phyloP scores from a whole-genome alignment of 2,113 vertebrate species.

The Rhinoderma darwinii region DNA sequence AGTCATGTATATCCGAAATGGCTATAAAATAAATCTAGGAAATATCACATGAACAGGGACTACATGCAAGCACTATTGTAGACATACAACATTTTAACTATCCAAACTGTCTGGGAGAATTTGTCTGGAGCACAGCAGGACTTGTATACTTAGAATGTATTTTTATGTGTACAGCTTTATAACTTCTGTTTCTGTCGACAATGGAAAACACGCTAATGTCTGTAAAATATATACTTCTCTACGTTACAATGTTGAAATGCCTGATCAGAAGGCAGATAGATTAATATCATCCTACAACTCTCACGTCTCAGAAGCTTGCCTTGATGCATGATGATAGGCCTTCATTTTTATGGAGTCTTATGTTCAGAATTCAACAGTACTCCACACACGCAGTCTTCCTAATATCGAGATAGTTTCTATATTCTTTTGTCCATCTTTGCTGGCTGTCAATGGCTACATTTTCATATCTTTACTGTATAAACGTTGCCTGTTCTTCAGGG shows the following conservation, averaged over 20 bases:
- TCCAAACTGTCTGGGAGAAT: not conserved
- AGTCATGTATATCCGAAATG: not conserved
- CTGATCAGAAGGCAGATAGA: not conserved
- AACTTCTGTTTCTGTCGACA: not conserved
- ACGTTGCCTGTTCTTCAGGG: too few relatives aligned
- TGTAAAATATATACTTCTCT: not conserved
- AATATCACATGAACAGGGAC: not conserved
- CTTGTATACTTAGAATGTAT: not conserved
- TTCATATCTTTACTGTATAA: too few relatives aligned
- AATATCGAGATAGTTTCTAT: not conserved
- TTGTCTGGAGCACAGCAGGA: constrained; percentile 8
- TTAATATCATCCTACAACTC: not conserved
- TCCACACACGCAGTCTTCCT: too few relatives aligned
- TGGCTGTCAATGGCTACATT: too few relatives aligned
- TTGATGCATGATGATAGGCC: not conserved
- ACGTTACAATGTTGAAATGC: not conserved
- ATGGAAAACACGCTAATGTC: not conserved
- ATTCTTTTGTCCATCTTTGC: not conserved
- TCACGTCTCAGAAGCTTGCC: not conserved
- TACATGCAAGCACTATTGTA: not conserved
- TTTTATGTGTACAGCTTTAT: constrained; percentile 6
- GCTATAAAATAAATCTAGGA: not conserved
- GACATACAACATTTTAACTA: not conserved
- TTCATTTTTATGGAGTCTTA: not conserved
- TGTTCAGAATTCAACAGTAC: too few relatives aligned